Base-by-base conservation (phyloP, 2,113 vertebrate genomes). In the Siniperca chuatsi region DNA sequence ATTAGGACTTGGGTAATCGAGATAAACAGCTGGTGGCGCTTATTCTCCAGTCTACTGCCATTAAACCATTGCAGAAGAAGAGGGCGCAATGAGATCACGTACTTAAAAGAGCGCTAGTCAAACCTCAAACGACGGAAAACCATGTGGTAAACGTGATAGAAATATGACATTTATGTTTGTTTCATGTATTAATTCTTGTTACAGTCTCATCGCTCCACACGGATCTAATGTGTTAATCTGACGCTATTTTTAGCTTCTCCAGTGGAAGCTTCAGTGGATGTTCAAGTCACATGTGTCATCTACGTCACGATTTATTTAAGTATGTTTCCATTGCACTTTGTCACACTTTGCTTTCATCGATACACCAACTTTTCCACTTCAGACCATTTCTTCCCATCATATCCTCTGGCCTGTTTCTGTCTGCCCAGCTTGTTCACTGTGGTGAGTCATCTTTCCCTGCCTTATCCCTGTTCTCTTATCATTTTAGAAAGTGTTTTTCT, bases 371-470 rank as follows among this genome's bases (percentile, higher is more conserved):
- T 35, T 71, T 23, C 11, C 68, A 35, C 35, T 13, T n/a, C 21
- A 40, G 12, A 4, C 69, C 46, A 16, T 75, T 58, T 57, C 64
- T 57, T 54, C 8, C 7, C 64, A 29, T 85, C 54, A 68, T 44
- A 52, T 82, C 75, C 48, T 65, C 61, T 80, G 73, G 71, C 79
- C 65, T 50, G 64, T 81, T 87, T 87, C 82, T 78, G 67, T 90
- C 84, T 55, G 37, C 64, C 50, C 1, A 6, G 74, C 55, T 75
- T 12, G 33, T 57, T 81, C 68, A n/a, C 79, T 3, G 33, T 6
- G 2, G 78, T 82, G 86, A 87, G 40, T 90, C 79, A 86, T 81
- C 79, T 72, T 42, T 64, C 58, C 37, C 29, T 9, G 78, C 75
- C 29, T 64, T 52, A 16, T 66, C 16, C 44, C 61, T 62, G 20